Conservation (phyloP, 2,888 invertebrate genomes). For the Drosophila planitibia region DNA sequence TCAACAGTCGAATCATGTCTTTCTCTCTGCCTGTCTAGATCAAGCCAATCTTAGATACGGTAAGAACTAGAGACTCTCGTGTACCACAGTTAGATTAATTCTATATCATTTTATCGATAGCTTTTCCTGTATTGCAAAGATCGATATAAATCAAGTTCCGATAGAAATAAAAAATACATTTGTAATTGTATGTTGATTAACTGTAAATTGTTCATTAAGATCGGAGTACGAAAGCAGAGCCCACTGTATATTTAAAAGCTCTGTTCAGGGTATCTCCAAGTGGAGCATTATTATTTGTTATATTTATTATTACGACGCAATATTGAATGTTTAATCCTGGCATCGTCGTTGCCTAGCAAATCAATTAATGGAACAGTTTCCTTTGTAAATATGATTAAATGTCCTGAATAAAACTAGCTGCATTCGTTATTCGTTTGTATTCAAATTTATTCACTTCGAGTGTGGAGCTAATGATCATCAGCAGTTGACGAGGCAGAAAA, state of each 20-base stretch:
- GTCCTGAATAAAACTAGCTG: background rate
- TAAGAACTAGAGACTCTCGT: too few species aligned
- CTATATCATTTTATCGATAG: fast-evolving
- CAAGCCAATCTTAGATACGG: too few species aligned
- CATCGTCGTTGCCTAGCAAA: background rate
- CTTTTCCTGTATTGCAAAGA: too few species aligned
- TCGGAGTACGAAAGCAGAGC: background rate
- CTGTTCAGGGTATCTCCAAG: too few species aligned
- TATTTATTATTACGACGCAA: background rate
- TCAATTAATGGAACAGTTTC: background rate
- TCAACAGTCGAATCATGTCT: fast-evolving
- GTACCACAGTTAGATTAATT: background rate
- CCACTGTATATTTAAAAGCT: too few species aligned
- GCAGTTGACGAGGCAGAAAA: slow-evolving; percentile 41
- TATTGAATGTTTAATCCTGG: background rate
- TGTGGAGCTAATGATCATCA: slow-evolving; percentile 52
- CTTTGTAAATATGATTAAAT: slow-evolving; percentile 7
- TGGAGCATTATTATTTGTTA: background rate
- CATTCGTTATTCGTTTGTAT: background rate
- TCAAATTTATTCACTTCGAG: slow-evolving; percentile 6
- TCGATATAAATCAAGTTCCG: too few species aligned
- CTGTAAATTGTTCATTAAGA: background rate
- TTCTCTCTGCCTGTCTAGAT: background rate
- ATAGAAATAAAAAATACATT: too few species aligned
- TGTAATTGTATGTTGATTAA: background rate